Percentiles rank a stretch among this genome's conserved stretches.
phyloP scores from a whole-genome alignment of 1,140 invertebrate species.

The Physella acuta region DNA sequence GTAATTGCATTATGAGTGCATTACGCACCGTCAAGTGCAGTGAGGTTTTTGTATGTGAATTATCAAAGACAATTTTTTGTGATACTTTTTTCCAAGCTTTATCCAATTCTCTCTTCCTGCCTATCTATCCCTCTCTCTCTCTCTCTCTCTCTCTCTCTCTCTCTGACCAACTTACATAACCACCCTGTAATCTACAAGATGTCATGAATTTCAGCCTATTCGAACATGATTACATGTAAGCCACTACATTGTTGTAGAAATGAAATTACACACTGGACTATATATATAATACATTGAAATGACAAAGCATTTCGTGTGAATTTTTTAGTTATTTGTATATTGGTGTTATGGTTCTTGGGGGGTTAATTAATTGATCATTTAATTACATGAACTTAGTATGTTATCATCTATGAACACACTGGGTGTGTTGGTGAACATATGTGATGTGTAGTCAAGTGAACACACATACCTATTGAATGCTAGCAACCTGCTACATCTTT shows the following conservation, averaged over 20 bases:
- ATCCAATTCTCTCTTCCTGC: not conserved
- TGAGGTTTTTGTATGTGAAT: not conserved
- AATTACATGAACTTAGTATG: too few relatives aligned
- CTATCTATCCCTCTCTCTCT: constrained; percentile 9
- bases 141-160: constrained; percentile 31
- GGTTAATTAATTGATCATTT: too few relatives aligned
- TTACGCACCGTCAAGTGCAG: not conserved
- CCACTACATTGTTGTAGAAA: not conserved
- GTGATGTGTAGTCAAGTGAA: too few relatives aligned
- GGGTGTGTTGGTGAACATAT: too few relatives aligned
- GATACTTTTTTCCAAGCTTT: not conserved
- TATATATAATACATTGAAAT: not conserved
- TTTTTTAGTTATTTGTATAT: too few relatives aligned
- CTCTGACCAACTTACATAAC: constrained; percentile 32
- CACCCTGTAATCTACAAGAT: constrained; percentile 29
- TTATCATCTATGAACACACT: too few relatives aligned
- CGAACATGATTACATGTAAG: not conserved
- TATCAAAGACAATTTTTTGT: not conserved
- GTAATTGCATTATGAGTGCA: not conserved
- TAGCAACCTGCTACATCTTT: too few relatives aligned
- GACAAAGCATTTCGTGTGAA: too few relatives aligned
- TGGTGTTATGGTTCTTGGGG: too few relatives aligned
- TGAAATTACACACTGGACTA: not conserved
- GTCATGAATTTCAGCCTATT: not conserved
- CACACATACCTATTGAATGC: too few relatives aligned